Base-by-base conservation (phyloP, 2,113 vertebrate genomes). In the Eptatretus burgeri region DNA sequence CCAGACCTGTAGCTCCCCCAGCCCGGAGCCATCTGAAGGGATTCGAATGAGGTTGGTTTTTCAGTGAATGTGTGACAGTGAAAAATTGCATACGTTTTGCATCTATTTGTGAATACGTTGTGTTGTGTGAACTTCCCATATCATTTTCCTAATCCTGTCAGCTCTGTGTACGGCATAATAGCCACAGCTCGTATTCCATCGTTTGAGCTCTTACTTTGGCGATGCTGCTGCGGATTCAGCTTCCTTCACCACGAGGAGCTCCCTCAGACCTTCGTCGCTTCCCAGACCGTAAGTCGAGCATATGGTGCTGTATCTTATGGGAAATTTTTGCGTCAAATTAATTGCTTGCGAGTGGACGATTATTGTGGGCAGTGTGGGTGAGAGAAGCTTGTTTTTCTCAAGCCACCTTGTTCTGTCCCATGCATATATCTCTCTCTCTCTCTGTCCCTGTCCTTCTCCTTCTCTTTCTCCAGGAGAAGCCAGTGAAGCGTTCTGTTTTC, bases 161-260 rank as follows among this genome's bases (percentile, higher is more conserved):
- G 88, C 71, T 93, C 93, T 0, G 78, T 87, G 67, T 76, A 84
- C 0, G 89, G 89, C 0, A 83, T 85, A 1, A 79, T 96, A 51
- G 84, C 88, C 67, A 86, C 83, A 0, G 81, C 80, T 80, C 83
- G 83, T 60, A 84, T 82, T 1, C 76, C 74, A 0, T 76, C 85
- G 11, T 84, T 96, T 1, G 87, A 96, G 70, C 79, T 85, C 66
- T 76, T 94, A 68, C 76, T 96, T 52, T 93, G 86, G 85, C 76
- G 87, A 0, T 87, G 85, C 1, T 94, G 89, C 69, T 80, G 85
- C 0, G 86, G 88, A 51, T 96, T 87, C 69, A 81, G 87, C 64
- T 84, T 93, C 2, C 80, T 84, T 71, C 84, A 82, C 70, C 94
- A 89, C 20, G 70, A 74, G 69, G 86, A 93, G 71, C 81, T 81